phyloP scores from a whole-genome alignment of 2,888 invertebrate species.

The Pristionchus fissidentatus region DNA sequence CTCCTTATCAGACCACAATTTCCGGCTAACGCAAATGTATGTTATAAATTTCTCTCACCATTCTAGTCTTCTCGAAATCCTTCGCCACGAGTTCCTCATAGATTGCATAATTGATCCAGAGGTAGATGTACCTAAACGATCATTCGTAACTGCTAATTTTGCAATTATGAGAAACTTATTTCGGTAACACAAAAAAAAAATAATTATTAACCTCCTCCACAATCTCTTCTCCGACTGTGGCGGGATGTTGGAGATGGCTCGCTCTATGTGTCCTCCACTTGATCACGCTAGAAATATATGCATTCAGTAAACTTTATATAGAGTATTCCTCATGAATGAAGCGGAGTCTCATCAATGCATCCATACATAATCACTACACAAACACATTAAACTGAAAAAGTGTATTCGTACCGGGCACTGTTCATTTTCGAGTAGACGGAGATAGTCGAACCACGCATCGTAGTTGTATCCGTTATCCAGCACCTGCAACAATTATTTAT shows the following conservation, averaged over 20 bases:
- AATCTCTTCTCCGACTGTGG: constrained; percentile 91
- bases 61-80: constrained; percentile 88
- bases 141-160: background rate
- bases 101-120: constrained; percentile 94
- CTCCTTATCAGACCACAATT: no score
- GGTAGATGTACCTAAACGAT: constrained; percentile 85
- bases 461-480: constrained; percentile 95
- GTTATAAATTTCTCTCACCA: constrained; percentile 58
- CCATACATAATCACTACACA: no score
- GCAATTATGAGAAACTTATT: no score
- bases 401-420: constrained; percentile 61
- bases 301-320: no score
- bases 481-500: constrained; percentile 81
- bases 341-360: no score
- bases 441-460: constrained; percentile 99
- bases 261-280: constrained; percentile 95
- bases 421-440: constrained; percentile 90
- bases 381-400: no score
- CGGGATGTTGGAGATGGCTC: constrained; percentile 97
- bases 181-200: no score
- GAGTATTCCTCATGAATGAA: no score
- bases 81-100: constrained; percentile 94
- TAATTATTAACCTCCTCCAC: constrained; percentile 87
- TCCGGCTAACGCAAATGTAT: no score
- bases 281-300: constrained; percentile 33